These are phyloP conservation scores for Teleogryllus occipitalis DNA, from an alignment of 1,140 invertebrate genomes.

Conservation along the genomic window DNA sequence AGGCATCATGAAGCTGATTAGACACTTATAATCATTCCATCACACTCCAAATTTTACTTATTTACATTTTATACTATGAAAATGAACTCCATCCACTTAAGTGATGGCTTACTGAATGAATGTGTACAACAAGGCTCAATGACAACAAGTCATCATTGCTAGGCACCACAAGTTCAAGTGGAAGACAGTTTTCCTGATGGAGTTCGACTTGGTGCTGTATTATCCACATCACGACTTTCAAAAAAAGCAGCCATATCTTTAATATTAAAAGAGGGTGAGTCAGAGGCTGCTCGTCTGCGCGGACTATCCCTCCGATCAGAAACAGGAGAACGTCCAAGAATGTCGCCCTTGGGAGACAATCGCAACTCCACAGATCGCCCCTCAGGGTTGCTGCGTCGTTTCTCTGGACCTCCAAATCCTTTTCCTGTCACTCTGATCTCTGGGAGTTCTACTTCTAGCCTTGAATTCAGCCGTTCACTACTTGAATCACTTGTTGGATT, in stretches of 20 bases:
- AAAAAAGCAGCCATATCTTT: slow-evolving; percentile 70
- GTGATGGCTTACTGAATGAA: too few relatives aligned
- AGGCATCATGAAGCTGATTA: too few relatives aligned
- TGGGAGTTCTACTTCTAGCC: neutral
- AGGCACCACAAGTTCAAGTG: neutral
- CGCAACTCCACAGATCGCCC: slow-evolving; percentile 6
- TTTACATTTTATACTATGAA: neutral
- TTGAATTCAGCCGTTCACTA: too few relatives aligned
- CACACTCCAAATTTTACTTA: neutral
- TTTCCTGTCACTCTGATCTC: neutral
- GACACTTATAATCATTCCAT: too few relatives aligned
- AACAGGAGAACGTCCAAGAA: neutral
- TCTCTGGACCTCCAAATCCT: neutral
- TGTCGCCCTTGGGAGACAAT: neutral
- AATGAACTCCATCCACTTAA: too few relatives aligned
- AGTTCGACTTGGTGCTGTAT: neutral
- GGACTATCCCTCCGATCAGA: neutral
- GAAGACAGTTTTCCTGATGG: neutral
- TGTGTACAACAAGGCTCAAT: neutral
- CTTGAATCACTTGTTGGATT: neutral
- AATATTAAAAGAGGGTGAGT: slow-evolving; percentile 58
- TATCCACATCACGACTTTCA: slow-evolving; percentile 38
- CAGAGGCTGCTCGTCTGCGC: neutral
- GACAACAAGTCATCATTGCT: neutral
- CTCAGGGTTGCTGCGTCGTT: neutral